phyloP scores from a whole-genome alignment of 2,888 invertebrate species.

The Hypomecis atomaria region DNA sequence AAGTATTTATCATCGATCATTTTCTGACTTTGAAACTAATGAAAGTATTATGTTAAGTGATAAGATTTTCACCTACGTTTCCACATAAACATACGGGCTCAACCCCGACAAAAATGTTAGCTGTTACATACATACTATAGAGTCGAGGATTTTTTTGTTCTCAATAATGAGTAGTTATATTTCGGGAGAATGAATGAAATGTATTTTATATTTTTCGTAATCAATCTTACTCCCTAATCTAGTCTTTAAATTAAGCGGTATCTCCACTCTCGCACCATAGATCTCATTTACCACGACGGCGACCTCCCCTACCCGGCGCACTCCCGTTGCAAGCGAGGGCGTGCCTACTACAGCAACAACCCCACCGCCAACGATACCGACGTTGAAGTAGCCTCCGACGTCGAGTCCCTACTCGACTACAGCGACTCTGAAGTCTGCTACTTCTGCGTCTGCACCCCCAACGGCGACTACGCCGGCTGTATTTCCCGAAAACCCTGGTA shows the following conservation, averaged over 20 bases:
- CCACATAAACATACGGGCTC: too few species aligned
- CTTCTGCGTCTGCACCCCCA: slow-evolving; percentile 66
- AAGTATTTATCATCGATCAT: too few species aligned
- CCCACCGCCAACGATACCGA: slow-evolving; percentile 60
- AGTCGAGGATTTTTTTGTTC: too few species aligned
- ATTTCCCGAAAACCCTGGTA: slow-evolving; percentile 59
- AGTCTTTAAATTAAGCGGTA: not conserved
- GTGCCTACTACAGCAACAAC: slow-evolving; percentile 71
- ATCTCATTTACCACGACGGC: slow-evolving; percentile 75
- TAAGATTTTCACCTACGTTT: too few species aligned
- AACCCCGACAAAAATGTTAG: too few species aligned
- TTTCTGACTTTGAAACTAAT: too few species aligned
- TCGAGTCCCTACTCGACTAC: slow-evolving; percentile 63
- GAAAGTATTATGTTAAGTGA: too few species aligned
- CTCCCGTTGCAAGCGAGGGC: slow-evolving; percentile 63
- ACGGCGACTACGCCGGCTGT: slow-evolving; percentile 55
- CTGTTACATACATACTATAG: too few species aligned
- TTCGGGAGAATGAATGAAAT: too few species aligned
- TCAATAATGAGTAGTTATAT: too few species aligned
- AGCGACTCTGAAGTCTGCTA: slow-evolving; percentile 53
- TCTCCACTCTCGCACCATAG: slow-evolving; percentile 48
- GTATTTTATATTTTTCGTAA: too few species aligned
- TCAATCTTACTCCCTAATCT: too few species aligned
- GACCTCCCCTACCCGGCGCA: slow-evolving; percentile 69
- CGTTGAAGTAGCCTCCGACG: slow-evolving; percentile 55